Evolutionary conservation across 2,113 vertebrate species (phyloP).

Genomic region (Gasterosteus aculeatus): DNA sequence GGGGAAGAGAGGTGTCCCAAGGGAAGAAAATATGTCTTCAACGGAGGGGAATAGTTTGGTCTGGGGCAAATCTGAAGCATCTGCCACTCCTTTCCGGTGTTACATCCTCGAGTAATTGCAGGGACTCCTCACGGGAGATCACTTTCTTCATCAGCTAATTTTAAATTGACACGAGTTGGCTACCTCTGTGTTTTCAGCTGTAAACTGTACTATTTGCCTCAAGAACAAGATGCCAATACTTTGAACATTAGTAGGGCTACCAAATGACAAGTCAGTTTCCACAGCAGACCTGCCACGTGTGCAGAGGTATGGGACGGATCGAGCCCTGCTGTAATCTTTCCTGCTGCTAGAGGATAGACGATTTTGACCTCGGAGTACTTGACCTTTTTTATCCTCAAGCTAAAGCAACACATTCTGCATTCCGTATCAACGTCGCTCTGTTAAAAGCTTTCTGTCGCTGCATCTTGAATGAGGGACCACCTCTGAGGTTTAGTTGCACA

Average conservation of each 20-base stretch:
- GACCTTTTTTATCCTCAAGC: conserved; percentile 47
- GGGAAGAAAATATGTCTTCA: conserved; percentile 45
- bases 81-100: conserved; percentile 52
- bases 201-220: conserved; percentile 15
- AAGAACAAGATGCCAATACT: conserved; percentile 2
- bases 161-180: not conserved
- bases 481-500: conserved; percentile 21
- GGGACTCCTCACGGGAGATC: not conserved
- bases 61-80: conserved; percentile 62
- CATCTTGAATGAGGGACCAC: conserved; percentile 47
- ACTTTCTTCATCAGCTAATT: not conserved
- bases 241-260: conserved; percentile 1
- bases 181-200: not conserved
- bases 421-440: conserved; percentile 34
- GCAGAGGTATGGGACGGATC: conserved; percentile 5
- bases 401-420: conserved; percentile 47
- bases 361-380: conserved; percentile 57
- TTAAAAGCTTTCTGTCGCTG: conserved; percentile 7
- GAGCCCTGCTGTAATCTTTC: conserved; percentile 28
- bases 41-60: conserved; percentile 49
- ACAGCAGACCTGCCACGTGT: conserved; percentile 24
- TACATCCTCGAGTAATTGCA: conserved; percentile 35
- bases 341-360: conserved; percentile 54
- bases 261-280: conserved; percentile 27
- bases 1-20: conserved; percentile 8